These are phyloP conservation scores for Mustelus asterias DNA, from an alignment of 2,113 vertebrate genomes.

Conservation along the genomic window DNA sequence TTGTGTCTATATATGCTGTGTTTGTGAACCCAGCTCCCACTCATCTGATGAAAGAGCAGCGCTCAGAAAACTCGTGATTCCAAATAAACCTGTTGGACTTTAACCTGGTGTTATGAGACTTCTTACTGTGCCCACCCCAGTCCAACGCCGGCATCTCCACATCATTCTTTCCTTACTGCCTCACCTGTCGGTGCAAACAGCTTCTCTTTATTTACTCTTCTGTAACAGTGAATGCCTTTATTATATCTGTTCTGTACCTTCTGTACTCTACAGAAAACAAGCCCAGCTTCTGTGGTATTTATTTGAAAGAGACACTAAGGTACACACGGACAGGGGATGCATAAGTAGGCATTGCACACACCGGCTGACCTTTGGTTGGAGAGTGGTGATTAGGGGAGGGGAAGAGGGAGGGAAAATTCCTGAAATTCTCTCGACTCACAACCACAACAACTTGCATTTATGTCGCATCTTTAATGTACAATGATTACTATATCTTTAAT, in stretches of 20 bases:
- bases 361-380: not conserved
- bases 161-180: not conserved
- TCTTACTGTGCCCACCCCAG: no score
- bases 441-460: not conserved
- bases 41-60: no score
- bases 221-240: not conserved
- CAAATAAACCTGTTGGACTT: no score
- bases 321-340: not conserved
- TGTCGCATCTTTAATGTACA: not conserved
- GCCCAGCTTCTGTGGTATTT: not conserved
- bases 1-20: no score
- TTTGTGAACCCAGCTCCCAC: no score
- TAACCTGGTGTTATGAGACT: no score
- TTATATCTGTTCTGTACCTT: not conserved
- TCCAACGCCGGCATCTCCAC: no score
- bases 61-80: no score
- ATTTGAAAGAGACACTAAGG: not conserved
- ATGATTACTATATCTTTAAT: no score
- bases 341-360: not conserved
- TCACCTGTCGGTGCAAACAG: not conserved
- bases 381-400: not conserved
- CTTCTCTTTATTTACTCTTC: not conserved
- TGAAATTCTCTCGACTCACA: not conserved
- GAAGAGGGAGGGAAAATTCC: not conserved
- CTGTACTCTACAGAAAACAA: not conserved